A percentile compares a stretch with the other conserved stretches of the same genome.
phyloP scores from a whole-genome alignment of 2,888 invertebrate species.

The Exocentrus adspersus region DNA sequence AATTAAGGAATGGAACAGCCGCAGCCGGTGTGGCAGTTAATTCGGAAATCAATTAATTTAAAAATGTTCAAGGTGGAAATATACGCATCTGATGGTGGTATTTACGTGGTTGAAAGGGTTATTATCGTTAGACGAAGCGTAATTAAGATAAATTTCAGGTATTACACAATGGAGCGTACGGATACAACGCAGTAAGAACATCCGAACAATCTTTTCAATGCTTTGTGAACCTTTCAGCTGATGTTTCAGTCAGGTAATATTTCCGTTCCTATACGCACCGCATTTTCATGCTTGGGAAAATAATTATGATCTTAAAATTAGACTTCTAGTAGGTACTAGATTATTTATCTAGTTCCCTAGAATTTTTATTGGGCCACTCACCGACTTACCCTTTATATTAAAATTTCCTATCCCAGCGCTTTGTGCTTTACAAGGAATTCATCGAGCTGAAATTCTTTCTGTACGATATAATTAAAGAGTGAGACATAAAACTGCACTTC shows the following conservation, averaged over 20 bases:
- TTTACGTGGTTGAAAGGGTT: not conserved
- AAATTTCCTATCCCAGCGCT: not conserved
- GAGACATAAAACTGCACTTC: slow-evolving; percentile 12
- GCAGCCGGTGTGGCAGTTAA: slow-evolving; percentile 7
- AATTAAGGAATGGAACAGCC: slow-evolving; percentile 15
- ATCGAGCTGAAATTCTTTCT: slow-evolving; percentile 10
- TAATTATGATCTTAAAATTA: no score
- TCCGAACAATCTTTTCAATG: no score
- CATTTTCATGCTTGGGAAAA: no score
- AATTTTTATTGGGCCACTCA: no score
- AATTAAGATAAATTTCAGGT: not conserved
- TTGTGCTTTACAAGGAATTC: not conserved
- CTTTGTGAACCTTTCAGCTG: no score
- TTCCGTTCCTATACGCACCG: no score
- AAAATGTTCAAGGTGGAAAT: slow-evolving; percentile 8
- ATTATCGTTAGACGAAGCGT: not conserved
- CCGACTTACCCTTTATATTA: not conserved
- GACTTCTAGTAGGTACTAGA: no score
- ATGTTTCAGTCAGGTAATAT: no score
- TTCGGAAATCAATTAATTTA: slow-evolving; percentile 8
- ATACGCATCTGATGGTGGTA: not conserved
- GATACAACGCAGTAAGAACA: no score
- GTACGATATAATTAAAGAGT: slow-evolving; percentile 8
- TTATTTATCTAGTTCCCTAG: no score
- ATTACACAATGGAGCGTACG: no score